Conservation (phyloP, 1,140 invertebrate species). For the Ylistrum balloti region DNA sequence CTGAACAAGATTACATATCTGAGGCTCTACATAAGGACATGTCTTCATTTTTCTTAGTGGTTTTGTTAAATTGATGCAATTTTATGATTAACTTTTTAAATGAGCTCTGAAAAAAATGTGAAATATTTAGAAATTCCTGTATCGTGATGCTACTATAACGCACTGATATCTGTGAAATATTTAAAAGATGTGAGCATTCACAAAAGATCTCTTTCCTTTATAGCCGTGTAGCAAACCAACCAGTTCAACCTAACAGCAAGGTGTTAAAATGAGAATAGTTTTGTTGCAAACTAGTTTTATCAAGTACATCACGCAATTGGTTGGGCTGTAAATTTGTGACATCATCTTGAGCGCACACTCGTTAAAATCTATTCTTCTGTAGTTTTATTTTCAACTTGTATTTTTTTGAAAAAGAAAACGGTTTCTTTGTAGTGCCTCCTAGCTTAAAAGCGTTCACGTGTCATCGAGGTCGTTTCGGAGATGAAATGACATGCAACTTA, state of each 20-base stretch:
- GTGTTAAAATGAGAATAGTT: conserved; percentile 10
- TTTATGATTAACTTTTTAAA: neutral
- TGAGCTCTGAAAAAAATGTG: neutral
- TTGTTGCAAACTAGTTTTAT: conserved; percentile 1
- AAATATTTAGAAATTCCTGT: neutral
- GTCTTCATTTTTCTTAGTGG: neutral
- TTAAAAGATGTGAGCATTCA: neutral
- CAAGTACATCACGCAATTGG: conserved; percentile 8
- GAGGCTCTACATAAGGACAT: neutral
- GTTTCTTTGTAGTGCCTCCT: conserved; percentile 32
- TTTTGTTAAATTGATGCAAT: neutral
- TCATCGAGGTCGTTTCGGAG: conserved; percentile 12
- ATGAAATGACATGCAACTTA: conserved; percentile 27
- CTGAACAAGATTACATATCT: neutral
- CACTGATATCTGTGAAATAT: neutral
- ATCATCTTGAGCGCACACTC: conserved; percentile 22
- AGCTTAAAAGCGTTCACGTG: neutral
- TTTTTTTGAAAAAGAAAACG: conserved; percentile 9
- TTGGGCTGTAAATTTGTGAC: neutral
- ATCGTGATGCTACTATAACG: neutral
- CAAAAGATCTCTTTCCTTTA: neutral
- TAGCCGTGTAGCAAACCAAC: neutral
- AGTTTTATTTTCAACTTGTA: neutral
- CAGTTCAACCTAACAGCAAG: neutral
- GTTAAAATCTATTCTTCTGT: conserved; percentile 19